Evolutionary conservation across 2,113 vertebrate genomes (phyloP).

Genomic region (Natator depressus): DNA sequence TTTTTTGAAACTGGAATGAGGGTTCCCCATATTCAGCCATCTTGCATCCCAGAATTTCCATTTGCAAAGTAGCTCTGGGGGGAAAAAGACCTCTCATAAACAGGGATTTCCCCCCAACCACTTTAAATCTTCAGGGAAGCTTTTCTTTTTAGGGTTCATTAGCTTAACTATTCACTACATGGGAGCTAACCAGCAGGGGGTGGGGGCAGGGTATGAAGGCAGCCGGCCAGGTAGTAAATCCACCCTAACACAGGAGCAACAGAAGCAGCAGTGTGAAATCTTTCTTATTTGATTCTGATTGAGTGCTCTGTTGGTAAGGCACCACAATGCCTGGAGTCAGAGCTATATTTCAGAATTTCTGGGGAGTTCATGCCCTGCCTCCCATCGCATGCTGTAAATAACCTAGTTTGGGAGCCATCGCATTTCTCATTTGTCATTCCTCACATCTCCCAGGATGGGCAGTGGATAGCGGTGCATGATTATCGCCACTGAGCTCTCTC

Average conservation of each 20-base stretch:
- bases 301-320: not conserved
- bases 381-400: not conserved
- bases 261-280: not conserved
- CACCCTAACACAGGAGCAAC: not conserved
- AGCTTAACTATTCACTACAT: conserved; percentile 1
- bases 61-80: not conserved
- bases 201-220: not conserved
- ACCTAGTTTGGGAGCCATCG: accelerated
- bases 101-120: not conserved
- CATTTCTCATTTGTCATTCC: not conserved
- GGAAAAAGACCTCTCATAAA: not conserved
- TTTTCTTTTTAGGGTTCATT: not conserved
- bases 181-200: not conserved
- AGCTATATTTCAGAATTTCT: conserved; percentile 14
- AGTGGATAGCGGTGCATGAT: not conserved
- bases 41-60: not conserved
- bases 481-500: accelerated
- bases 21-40: accelerated
- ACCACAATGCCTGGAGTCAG: not conserved
- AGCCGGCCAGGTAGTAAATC: not conserved
- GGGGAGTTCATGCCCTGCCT: not conserved
- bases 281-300: conserved; percentile 13
- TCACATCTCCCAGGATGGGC: accelerated
- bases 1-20: not conserved
- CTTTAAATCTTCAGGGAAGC: not conserved